phyloP scores from a whole-genome alignment of 2,888 invertebrate species.

The Eristalis pertinax region DNA sequence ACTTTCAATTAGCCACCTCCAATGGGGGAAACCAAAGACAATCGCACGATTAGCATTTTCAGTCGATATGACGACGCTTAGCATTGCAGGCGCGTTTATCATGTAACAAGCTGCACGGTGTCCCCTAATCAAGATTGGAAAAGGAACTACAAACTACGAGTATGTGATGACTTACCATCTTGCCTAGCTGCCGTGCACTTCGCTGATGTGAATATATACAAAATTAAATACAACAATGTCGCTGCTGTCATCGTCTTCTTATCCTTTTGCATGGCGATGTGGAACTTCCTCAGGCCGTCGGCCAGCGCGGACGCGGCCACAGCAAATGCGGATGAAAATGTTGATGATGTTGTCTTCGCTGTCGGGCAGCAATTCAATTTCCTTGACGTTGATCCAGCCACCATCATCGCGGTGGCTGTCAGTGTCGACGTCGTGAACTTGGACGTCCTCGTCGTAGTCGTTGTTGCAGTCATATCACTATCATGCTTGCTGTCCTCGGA shows the following conservation, averaged over 20 bases:
- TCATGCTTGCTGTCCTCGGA: constrained; percentile 54
- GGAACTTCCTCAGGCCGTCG: constrained; percentile 66
- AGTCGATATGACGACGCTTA: not conserved
- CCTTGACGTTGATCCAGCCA: constrained; percentile 69
- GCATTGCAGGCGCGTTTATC: constrained; percentile 14
- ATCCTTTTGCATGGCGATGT: constrained; percentile 70
- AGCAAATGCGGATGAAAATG: constrained; percentile 64
- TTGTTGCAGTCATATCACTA: constrained; percentile 68
- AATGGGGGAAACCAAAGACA: not conserved
- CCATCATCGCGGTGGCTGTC: constrained; percentile 28
- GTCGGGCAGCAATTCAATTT: constrained; percentile 70
- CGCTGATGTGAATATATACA: constrained; percentile 72
- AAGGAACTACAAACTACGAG: not conserved
- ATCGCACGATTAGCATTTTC: not conserved
- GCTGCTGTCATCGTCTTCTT: constrained; percentile 69
- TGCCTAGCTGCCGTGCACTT: constrained; percentile 70
- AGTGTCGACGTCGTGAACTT: constrained; percentile 22
- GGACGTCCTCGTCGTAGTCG: constrained; percentile 36
- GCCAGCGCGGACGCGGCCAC: constrained; percentile 42
- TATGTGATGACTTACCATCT: constrained; percentile 61
- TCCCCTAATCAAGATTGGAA: not conserved
- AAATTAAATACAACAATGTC: constrained; percentile 70
- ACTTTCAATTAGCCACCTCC: not conserved
- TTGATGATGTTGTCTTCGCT: constrained; percentile 63
- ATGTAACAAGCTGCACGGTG: constrained; percentile 10